phyloP scores from a whole-genome alignment of 2,113 vertebrate species.

The Sciurus niger region DNA sequence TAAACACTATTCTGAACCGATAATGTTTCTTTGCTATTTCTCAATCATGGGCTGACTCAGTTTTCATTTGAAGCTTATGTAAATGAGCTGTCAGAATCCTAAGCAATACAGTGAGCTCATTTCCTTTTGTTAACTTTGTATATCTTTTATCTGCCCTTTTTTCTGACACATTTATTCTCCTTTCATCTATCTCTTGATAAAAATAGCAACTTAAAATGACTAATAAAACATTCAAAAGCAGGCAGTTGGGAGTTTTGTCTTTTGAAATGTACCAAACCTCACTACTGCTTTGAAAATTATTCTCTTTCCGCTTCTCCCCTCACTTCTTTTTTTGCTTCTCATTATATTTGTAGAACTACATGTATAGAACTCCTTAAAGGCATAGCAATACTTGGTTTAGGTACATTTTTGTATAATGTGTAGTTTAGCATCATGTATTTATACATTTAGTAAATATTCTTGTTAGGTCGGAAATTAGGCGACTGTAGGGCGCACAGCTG shows the following conservation, averaged over 20 bases:
- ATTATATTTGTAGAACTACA: background rate
- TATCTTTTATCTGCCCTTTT: slow-evolving; percentile 8
- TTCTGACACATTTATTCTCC: background rate
- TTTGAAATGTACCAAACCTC: slow-evolving; percentile 37
- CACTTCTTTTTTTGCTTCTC: background rate
- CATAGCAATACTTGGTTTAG: background rate
- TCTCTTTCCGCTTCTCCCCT: background rate
- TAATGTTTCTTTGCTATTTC: background rate
- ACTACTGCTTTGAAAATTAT: slow-evolving; percentile 19
- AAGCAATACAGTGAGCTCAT: background rate
- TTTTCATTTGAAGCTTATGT: background rate
- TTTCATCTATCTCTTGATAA: background rate
- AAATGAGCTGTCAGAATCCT: slow-evolving; percentile 26
- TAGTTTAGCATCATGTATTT: background rate
- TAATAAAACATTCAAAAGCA: slow-evolving; percentile 36
- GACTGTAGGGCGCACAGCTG: too few relatives aligned
- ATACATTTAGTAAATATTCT: background rate
- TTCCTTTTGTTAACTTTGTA: background rate
- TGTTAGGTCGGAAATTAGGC: too few relatives aligned
- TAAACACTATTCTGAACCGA: background rate
- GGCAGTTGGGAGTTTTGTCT: background rate
- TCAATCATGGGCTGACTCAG: background rate
- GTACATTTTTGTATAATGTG: background rate
- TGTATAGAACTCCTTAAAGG: background rate
- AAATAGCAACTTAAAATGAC: slow-evolving; percentile 51